phyloP scores from a whole-genome alignment of 1,140 invertebrate genomes.

The Homalodisca vitripennis region DNA sequence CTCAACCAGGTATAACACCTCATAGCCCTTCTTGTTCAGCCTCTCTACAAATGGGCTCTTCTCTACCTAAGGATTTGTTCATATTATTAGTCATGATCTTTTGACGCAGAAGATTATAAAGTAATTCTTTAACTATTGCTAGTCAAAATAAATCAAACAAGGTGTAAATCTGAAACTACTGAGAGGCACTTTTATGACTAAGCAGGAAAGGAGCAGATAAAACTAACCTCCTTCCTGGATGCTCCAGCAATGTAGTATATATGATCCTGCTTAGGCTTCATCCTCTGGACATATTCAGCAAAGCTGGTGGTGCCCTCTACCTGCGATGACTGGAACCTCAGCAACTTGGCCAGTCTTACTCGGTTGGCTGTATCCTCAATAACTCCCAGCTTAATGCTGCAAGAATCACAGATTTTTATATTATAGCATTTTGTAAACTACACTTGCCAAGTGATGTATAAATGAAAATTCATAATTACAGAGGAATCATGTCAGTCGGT shows the following conservation, averaged over 20 bases:
- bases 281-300: conserved; percentile 88
- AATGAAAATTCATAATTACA: too few relatives aligned
- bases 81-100: too few relatives aligned
- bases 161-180: too few relatives aligned
- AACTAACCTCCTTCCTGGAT: conserved; percentile 70
- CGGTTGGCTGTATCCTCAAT: conserved; percentile 98
- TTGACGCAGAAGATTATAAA: too few relatives aligned
- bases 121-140: too few relatives aligned
- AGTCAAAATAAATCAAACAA: too few relatives aligned
- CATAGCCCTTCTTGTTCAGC: conserved; percentile 90
- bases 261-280: conserved; percentile 96
- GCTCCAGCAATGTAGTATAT: conserved; percentile 97
- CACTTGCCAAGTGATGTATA: too few relatives aligned
- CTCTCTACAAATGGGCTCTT: conserved; percentile 96
- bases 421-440: too few relatives aligned
- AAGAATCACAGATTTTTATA: too few relatives aligned
- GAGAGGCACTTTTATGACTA: too few relatives aligned
- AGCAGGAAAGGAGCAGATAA: too few relatives aligned
- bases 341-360: conserved; percentile 90
- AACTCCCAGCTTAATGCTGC: conserved; percentile 90
- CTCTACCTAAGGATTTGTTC: conserved; percentile 66
- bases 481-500: too few relatives aligned
- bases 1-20: conserved; percentile 94
- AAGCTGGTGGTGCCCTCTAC: conserved; percentile 70
- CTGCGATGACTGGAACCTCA: conserved; percentile 88